Conservation (phyloP, 2,113 vertebrate species). For the Bubalus kerabau region DNA sequence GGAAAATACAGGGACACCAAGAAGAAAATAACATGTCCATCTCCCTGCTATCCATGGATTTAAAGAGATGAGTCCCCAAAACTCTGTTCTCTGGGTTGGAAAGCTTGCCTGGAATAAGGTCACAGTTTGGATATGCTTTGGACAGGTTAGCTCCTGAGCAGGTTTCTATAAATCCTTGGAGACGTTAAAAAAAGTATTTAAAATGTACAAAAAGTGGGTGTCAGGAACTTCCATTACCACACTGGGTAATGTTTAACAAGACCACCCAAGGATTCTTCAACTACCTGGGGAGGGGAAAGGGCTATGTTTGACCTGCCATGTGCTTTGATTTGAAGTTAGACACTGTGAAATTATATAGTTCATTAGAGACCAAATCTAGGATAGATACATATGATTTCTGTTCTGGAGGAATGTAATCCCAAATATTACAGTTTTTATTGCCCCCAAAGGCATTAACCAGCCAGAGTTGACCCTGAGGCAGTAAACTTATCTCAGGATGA, state of each 20-base stretch:
- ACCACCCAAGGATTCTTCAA: neutral
- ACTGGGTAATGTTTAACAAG: neutral
- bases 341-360: neutral
- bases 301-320: neutral
- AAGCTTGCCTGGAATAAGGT: neutral
- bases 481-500: neutral
- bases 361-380: neutral
- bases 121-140: neutral
- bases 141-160: neutral
- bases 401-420: neutral
- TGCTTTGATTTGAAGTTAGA: neutral
- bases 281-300: neutral
- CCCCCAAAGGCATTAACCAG: neutral
- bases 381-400: neutral
- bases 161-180: neutral
- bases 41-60: neutral
- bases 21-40: neutral
- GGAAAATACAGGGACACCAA: conserved; percentile 5
- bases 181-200: neutral
- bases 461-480: neutral
- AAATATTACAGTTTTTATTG: neutral
- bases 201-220: neutral
- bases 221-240: neutral
- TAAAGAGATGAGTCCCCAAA: neutral
- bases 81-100: neutral